Conservation (phyloP, 1,140 invertebrate genomes). For the Musca domestica region DNA sequence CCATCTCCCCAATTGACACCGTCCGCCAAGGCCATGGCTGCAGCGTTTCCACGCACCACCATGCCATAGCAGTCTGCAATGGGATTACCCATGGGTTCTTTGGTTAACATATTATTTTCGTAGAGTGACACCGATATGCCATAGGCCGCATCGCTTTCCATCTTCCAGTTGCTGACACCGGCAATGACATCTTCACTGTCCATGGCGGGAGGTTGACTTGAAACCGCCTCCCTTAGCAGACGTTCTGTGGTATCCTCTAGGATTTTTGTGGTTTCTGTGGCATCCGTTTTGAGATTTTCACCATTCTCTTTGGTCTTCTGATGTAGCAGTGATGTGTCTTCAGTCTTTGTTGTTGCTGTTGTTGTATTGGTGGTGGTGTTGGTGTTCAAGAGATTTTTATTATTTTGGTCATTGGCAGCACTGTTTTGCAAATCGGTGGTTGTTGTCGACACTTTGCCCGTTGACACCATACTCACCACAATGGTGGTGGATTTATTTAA, state of each 20-base stretch:
- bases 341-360: slow-evolving; percentile 11
- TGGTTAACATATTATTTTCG: slow-evolving; percentile 75
- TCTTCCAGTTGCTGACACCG: slow-evolving; percentile 69
- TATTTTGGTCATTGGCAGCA: slow-evolving; percentile 44
- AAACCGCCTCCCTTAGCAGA: slow-evolving; percentile 45
- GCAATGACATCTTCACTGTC: slow-evolving; percentile 56
- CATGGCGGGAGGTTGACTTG: slow-evolving; percentile 34
- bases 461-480: slow-evolving; percentile 46
- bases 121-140: slow-evolving; percentile 74
- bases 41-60: slow-evolving; percentile 74
- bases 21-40: slow-evolving; percentile 82
- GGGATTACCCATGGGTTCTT: slow-evolving; percentile 77
- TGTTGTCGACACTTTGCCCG: slow-evolving; percentile 6
- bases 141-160: slow-evolving; percentile 64
- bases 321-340: neutral
- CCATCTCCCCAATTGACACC: slow-evolving; percentile 94
- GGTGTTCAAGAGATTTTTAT: slow-evolving; percentile 45
- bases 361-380: slow-evolving; percentile 34
- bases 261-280: slow-evolving; percentile 1
- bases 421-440: slow-evolving; percentile 11
- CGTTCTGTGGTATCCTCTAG: slow-evolving; percentile 35
- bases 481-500: slow-evolving; percentile 41
- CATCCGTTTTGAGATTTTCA: neutral
- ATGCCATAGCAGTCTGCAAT: slow-evolving; percentile 90
- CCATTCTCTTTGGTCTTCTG: slow-evolving; percentile 5